Evolutionary conservation across 2,888 invertebrate species (phyloP).

Genomic region (Kryphioiulus occultus): DNA sequence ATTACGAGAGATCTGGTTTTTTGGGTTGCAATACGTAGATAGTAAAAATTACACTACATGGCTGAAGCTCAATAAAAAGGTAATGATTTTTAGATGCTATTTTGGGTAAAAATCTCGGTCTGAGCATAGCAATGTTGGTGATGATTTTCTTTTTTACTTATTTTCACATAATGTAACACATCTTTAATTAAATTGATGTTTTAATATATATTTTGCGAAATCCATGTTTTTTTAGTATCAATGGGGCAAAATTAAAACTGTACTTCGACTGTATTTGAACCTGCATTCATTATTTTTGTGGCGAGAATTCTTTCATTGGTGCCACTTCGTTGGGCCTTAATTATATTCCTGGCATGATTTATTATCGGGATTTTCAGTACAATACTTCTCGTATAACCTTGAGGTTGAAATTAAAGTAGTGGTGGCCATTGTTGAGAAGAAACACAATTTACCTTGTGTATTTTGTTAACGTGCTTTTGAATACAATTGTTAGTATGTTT

Average conservation of each 20-base stretch:
- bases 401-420: neutral
- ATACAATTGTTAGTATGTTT: neutral
- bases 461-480: neutral
- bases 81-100: slow-evolving; percentile 64
- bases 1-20: slow-evolving; percentile 99
- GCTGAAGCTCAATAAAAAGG: slow-evolving; percentile 99
- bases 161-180: no score
- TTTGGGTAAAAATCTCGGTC: neutral
- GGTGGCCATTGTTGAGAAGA: neutral
- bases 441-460: neutral
- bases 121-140: no score
- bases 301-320: neutral
- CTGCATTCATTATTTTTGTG: neutral
- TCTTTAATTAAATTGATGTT: no score
- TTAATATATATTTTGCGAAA: no score
- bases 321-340: neutral
- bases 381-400: neutral
- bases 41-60: slow-evolving; percentile 97
- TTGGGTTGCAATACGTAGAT: slow-evolving; percentile 98
- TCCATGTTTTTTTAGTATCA: no score
- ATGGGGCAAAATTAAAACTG: no score
- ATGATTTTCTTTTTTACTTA: no score
- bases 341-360: neutral
- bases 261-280: no score
- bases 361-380: neutral